Evolutionary conservation across 2,888 invertebrate genomes (phyloP).

Genomic region (Neuroscelio doddi): DNA sequence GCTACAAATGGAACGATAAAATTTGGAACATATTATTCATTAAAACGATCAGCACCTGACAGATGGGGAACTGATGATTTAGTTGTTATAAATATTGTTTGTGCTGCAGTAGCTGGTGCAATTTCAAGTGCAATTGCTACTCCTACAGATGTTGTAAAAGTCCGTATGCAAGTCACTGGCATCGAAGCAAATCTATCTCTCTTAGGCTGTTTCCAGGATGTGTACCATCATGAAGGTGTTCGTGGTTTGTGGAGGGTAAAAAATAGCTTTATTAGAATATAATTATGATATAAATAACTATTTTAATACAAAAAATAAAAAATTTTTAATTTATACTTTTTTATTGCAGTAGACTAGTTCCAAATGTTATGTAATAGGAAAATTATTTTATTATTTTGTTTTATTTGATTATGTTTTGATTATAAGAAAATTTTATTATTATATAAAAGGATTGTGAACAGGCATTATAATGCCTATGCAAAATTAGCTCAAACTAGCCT

Average conservation of each 20-base stretch:
- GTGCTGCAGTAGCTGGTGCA: slow-evolving; percentile 90
- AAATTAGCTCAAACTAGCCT: no score
- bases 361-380: no score
- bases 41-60: slow-evolving; percentile 79
- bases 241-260: slow-evolving; percentile 89
- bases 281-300: no score
- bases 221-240: slow-evolving; percentile 87
- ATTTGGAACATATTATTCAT: slow-evolving; percentile 94
- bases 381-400: no score
- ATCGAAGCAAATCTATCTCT: slow-evolving; percentile 72
- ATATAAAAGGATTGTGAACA: no score
- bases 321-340: neutral
- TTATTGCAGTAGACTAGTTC: neutral
- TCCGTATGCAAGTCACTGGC: slow-evolving; percentile 89
- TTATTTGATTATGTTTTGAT: no score
- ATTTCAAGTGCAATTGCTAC: slow-evolving; percentile 95
- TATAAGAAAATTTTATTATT: no score
- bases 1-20: slow-evolving; percentile 96
- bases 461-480: no score
- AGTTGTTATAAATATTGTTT: slow-evolving; percentile 79
- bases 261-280: no score
- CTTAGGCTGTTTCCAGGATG: slow-evolving; percentile 85
- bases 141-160: slow-evolving; percentile 96
- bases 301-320: no score
- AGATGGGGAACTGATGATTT: slow-evolving; percentile 66